Percentiles rank a stretch among this genome's conserved stretches.
Evolutionary conservation across 1,140 invertebrate species (phyloP).

Genomic region (Philopotamus ludificatus): DNA sequence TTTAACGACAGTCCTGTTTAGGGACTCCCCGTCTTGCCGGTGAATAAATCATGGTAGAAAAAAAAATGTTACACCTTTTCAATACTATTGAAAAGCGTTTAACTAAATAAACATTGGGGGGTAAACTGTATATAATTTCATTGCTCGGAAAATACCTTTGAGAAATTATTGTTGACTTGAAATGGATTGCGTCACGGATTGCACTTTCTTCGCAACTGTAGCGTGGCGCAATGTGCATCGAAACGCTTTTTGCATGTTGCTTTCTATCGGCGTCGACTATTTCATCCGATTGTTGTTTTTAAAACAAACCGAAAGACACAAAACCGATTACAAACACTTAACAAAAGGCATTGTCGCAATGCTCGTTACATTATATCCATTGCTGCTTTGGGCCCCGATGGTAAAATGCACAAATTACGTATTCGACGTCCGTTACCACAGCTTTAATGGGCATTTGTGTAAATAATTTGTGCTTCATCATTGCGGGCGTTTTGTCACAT

Average conservation of each 20-base stretch:
- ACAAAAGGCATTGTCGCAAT: conserved; percentile 38
- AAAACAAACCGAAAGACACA: conserved; percentile 40
- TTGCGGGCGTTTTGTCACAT: too few species aligned
- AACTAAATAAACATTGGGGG: too few species aligned
- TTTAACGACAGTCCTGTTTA: not conserved
- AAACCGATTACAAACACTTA: conserved; percentile 31
- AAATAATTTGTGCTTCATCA: too few species aligned
- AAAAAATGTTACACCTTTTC: too few species aligned
- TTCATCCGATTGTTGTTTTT: conserved; percentile 40
- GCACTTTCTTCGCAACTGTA: not conserved
- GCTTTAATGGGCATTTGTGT: too few species aligned
- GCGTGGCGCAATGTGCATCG: conserved; percentile 25
- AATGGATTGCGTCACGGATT: too few species aligned
- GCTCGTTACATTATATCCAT: conserved; percentile 25
- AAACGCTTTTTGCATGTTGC: conserved; percentile 39
- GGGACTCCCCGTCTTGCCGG: too few species aligned
- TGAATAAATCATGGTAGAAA: not conserved
- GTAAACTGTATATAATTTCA: too few species aligned
- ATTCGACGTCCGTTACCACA: conserved; percentile 20
- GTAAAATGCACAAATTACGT: conserved; percentile 37
- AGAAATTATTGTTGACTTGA: too few species aligned
- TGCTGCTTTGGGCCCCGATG: conserved; percentile 22
- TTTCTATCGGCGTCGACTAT: conserved; percentile 32
- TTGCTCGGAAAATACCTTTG: too few species aligned
- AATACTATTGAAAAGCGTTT: too few species aligned